Evolutionary conservation across 1,140 invertebrate genomes (phyloP).

Genomic region (Scaptodrosophila lebanonensis): DNA sequence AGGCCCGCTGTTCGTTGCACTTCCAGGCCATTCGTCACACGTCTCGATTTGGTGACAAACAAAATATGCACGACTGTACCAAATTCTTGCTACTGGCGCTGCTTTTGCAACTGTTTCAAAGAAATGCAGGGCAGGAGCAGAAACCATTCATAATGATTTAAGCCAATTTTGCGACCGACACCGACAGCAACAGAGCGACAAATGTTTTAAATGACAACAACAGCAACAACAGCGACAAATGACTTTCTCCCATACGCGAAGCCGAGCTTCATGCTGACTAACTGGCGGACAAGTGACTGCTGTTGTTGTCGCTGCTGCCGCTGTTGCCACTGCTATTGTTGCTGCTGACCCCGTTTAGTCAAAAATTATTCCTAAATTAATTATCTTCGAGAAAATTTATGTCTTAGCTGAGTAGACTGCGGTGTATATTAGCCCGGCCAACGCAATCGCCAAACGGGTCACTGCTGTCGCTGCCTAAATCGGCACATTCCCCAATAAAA

Average conservation of each 20-base stretch:
- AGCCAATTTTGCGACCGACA: slow-evolving; percentile 41
- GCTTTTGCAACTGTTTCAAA: neutral
- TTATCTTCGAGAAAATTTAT: no score
- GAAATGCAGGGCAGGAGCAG: slow-evolving; percentile 3
- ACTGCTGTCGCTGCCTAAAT: slow-evolving; percentile 14
- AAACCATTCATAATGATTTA: slow-evolving; percentile 63
- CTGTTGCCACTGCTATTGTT: slow-evolving; percentile 27
- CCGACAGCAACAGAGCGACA: slow-evolving; percentile 54
- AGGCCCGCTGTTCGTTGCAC: slow-evolving; percentile 49
- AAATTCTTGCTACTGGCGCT: neutral
- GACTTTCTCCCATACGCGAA: no score
- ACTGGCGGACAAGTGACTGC: neutral
- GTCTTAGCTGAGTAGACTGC: no score
- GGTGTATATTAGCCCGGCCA: slow-evolving; percentile 62
- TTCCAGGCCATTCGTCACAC: slow-evolving; percentile 71
- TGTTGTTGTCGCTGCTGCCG: slow-evolving; percentile 6
- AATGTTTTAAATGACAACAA: slow-evolving; percentile 28
- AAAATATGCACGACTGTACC: slow-evolving; percentile 42
- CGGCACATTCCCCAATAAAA: slow-evolving; percentile 13
- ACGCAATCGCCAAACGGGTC: no score
- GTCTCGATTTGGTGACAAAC: slow-evolving; percentile 65
- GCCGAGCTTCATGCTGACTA: no score
- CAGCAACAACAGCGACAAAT: no score
- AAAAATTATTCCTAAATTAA: no score
- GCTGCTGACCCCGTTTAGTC: slow-evolving; percentile 13